Conservation (phyloP, 2,888 invertebrate species). For the Neoscelio sp. region DNA sequence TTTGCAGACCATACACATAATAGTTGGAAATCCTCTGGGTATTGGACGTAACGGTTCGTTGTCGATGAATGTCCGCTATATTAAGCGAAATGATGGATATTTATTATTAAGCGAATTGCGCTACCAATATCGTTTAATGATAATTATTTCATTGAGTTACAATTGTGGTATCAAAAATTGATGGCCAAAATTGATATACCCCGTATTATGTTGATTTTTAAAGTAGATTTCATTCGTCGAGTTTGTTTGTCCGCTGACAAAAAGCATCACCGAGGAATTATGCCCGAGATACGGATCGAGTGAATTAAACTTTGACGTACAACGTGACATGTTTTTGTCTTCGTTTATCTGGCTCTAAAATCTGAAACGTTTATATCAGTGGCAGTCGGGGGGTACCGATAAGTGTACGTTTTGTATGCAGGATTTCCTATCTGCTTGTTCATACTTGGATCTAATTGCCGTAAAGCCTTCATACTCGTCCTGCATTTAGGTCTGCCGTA, state of each 20-base stretch:
- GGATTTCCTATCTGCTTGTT: conserved; percentile 48
- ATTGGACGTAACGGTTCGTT: conserved; percentile 27
- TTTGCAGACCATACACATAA: conserved; percentile 37
- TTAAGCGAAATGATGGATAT: conserved; percentile 17
- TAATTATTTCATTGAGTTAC: conserved; percentile 18
- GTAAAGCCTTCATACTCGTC: conserved; percentile 46
- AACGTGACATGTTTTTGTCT: conserved; percentile 38
- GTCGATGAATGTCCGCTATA: conserved; percentile 23
- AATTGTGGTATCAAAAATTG: not conserved
- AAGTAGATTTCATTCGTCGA: too few relatives aligned
- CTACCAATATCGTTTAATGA: not conserved
- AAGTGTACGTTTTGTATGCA: conserved; percentile 53
- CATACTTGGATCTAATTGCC: conserved; percentile 57
- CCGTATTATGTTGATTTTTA: too few relatives aligned
- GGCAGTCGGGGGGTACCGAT: conserved; percentile 36
- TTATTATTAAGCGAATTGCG: conserved; percentile 23
- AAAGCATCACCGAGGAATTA: too few relatives aligned
- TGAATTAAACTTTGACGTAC: conserved; percentile 17
- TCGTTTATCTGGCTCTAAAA: conserved; percentile 46
- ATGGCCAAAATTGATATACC: too few relatives aligned
- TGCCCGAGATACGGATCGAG: not conserved
- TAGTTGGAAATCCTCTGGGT: conserved; percentile 25
- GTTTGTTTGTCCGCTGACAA: too few relatives aligned
- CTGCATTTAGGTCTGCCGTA: conserved; percentile 45
- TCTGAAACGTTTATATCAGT: conserved; percentile 40